Conservation (phyloP, 2,888 invertebrate genomes). For the Epinotia nisella region DNA sequence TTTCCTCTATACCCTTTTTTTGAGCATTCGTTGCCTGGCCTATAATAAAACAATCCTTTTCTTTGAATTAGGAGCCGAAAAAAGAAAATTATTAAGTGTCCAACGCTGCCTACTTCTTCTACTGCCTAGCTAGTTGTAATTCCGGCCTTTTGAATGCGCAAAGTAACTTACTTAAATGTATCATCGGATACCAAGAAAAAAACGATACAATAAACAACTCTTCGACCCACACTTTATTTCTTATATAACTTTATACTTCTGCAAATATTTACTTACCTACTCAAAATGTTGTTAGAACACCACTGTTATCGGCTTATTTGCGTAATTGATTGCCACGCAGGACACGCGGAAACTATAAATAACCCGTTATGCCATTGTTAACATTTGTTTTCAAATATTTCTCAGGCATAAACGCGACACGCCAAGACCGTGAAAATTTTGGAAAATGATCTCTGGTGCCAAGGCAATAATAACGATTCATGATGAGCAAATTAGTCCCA, state of each 20-base stretch:
- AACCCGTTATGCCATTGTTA: constrained; percentile 34
- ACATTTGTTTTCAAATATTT: constrained; percentile 31
- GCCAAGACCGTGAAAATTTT: constrained; percentile 14
- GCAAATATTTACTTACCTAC: constrained; percentile 15
- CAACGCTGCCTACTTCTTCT: too few species aligned
- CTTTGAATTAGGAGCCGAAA: too few species aligned
- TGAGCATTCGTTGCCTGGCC: too few species aligned
- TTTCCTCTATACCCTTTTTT: too few species aligned
- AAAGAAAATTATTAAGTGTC: too few species aligned
- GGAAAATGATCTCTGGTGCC: constrained; percentile 23
- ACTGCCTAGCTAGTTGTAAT: neutral
- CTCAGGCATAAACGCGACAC: neutral
- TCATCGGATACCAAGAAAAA: neutral
- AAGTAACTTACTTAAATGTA: constrained; percentile 8
- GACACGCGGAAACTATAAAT: constrained; percentile 10
- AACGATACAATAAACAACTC: constrained; percentile 17
- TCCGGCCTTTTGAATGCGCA: neutral
- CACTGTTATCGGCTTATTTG: constrained; percentile 19
- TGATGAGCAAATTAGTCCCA: constrained; percentile 22
- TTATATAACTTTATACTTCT: constrained; percentile 17
- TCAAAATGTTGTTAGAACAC: constrained; percentile 13
- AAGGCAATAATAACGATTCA: constrained; percentile 30
- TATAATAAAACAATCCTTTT: too few species aligned
- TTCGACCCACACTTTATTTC: neutral
- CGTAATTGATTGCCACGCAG: constrained; percentile 18